These are phyloP conservation scores for Typhlichthys eigenmanni DNA, from an alignment of 2,797 vertebrate species.

Conservation along the genomic window DNA sequence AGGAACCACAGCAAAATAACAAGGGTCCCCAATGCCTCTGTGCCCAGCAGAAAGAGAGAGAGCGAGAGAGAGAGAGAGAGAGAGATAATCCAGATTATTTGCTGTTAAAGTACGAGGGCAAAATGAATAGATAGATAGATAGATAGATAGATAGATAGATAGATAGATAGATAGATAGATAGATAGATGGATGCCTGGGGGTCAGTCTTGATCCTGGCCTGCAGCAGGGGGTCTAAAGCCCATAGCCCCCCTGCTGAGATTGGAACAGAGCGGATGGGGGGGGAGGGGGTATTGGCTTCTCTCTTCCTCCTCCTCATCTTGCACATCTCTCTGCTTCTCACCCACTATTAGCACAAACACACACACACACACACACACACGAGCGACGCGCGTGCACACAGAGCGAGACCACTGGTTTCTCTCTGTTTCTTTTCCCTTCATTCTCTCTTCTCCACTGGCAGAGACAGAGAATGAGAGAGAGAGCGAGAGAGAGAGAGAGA, in stretches of 20 bases:
- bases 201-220: no score
- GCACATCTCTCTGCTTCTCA: background rate
- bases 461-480: background rate
- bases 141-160: background rate
- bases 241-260: no score
- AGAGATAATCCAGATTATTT: background rate
- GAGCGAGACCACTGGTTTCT: background rate
- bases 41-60: constrained; percentile 8
- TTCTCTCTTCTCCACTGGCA: background rate
- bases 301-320: constrained; percentile 9
- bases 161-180: background rate
- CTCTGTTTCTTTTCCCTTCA: background rate
- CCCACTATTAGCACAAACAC: background rate
- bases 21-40: constrained; percentile 42
- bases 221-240: background rate
- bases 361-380: no score
- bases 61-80: constrained; percentile 1
- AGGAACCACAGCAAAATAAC: constrained; percentile 69
- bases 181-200: no score
- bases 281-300: background rate
- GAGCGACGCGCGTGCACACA: no score
- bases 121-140: background rate
- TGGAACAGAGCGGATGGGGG: no score
- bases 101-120: constrained; percentile 9
- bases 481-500: constrained; percentile 5